phyloP scores from a whole-genome alignment of 2,113 vertebrate species.

The Muntiacus reevesi region DNA sequence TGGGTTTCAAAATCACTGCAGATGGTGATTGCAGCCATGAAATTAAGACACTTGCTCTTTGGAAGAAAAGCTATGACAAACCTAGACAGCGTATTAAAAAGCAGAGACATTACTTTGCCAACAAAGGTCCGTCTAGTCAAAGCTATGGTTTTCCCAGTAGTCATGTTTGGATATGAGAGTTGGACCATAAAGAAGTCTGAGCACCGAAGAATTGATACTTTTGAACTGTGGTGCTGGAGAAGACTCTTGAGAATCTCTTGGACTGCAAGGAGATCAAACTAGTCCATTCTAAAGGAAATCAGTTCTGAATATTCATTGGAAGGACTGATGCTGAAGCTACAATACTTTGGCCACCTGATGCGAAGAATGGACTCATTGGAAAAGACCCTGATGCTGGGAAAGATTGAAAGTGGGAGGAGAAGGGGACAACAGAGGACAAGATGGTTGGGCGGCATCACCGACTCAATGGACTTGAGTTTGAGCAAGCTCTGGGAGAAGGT shows the following conservation, averaged over 20 bases:
- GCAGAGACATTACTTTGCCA: background rate
- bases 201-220: background rate
- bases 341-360: background rate
- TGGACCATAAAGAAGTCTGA: background rate
- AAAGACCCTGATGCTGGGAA: background rate
- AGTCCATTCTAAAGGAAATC: background rate
- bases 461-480: background rate
- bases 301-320: background rate
- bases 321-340: background rate
- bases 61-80: background rate
- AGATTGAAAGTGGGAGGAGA: background rate
- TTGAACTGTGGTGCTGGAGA: background rate
- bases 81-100: background rate
- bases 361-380: background rate
- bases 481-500: background rate
- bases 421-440: background rate
- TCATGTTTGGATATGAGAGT: background rate
- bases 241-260: background rate
- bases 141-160: background rate
- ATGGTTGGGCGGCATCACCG: background rate
- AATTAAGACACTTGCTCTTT: background rate
- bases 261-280: background rate
- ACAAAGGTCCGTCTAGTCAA: background rate
- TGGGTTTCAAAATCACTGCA: background rate
- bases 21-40: background rate